phyloP scores from a whole-genome alignment of 2,113 vertebrate genomes.

The Cavia aperea region DNA sequence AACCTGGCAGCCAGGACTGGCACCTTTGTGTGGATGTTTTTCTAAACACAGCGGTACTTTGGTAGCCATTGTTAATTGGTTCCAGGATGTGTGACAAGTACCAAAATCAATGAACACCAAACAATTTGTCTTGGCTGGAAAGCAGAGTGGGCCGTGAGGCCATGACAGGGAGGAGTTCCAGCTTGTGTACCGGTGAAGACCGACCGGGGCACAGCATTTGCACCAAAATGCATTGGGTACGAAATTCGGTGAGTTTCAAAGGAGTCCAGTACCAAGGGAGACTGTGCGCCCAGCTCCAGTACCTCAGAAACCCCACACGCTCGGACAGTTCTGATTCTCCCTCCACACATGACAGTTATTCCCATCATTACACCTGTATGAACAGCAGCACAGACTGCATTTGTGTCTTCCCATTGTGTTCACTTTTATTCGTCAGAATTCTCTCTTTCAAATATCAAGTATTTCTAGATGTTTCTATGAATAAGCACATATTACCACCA shows the following conservation, averaged over 20 bases:
- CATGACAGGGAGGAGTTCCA: neutral
- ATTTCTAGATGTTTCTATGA: neutral
- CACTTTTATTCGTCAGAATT: neutral
- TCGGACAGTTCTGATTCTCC: neutral
- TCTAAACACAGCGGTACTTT: neutral
- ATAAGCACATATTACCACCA: neutral
- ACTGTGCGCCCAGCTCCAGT: neutral
- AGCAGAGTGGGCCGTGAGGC: neutral
- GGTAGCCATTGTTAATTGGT: neutral
- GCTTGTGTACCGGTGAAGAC: neutral
- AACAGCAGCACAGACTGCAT: neutral
- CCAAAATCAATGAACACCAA: neutral
- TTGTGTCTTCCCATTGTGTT: neutral
- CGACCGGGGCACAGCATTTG: neutral
- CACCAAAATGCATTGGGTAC: neutral
- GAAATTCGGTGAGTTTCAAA: neutral
- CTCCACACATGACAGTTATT: neutral
- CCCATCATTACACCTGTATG: neutral
- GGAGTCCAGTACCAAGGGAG: neutral
- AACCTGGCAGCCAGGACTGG: neutral
- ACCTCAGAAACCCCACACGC: neutral
- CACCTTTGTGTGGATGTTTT: neutral
- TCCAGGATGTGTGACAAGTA: neutral
- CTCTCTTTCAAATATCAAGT: neutral
- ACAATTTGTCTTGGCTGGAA: neutral